phyloP scores from a whole-genome alignment of 2,888 invertebrate species.

The Yponomeuta sedellus region DNA sequence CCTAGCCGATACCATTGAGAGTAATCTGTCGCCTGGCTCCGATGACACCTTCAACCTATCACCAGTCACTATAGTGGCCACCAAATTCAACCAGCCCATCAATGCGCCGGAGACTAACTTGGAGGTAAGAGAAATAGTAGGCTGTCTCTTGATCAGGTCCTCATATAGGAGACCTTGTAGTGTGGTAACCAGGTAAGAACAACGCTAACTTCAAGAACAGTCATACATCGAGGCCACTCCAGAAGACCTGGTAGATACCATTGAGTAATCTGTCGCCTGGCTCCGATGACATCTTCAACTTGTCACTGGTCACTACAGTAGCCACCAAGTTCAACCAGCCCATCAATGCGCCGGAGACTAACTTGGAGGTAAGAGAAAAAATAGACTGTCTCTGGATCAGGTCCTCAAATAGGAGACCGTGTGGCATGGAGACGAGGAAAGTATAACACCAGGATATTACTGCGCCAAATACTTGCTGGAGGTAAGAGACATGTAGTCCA shows the following conservation, averaged over 20 bases:
- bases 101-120: conserved; percentile 59
- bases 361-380: conserved; percentile 38
- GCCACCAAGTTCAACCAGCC: conserved; percentile 47
- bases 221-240: conserved; percentile 34
- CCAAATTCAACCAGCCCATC: conserved; percentile 45
- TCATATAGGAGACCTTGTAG: too few species aligned
- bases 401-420: too few species aligned
- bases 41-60: conserved; percentile 64
- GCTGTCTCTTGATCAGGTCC: too few species aligned
- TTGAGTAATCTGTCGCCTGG: conserved; percentile 54
- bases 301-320: conserved; percentile 52
- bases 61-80: conserved; percentile 47
- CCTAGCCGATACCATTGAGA: conserved; percentile 47
- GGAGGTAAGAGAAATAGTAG: conserved; percentile 33
- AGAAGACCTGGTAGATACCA: conserved; percentile 42
- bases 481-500: conserved; percentile 26
- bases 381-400: too few species aligned
- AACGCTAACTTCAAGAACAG: too few species aligned
- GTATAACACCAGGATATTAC: conserved; percentile 45
- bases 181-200: too few species aligned
- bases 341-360: conserved; percentile 57
- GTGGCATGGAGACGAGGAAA: too few species aligned
- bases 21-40: conserved; percentile 49
- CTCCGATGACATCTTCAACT: conserved; percentile 55
- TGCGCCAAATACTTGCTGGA: conserved; percentile 56